Evolutionary conservation across 92 coral and sea anemone species (phyloP).

Genomic region (Pocillopora grandis): DNA sequence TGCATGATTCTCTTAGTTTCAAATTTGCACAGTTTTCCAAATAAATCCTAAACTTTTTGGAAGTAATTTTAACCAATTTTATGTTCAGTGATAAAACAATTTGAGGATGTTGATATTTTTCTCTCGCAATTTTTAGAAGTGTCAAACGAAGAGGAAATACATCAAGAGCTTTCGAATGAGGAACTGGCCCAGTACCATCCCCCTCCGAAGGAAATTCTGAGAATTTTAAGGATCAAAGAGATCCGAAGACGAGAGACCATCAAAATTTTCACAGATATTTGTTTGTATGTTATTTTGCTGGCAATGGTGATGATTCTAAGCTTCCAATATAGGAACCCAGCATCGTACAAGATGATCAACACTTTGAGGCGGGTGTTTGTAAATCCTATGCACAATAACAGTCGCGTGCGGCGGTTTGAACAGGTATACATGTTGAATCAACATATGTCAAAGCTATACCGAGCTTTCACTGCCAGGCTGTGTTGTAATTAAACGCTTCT

Average conservation of each 20-base stretch:
- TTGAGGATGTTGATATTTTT: not conserved
- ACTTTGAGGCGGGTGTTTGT: conserved; percentile 55
- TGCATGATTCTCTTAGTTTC: no score
- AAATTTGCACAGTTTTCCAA: no score
- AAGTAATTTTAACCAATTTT: no score
- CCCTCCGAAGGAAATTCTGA: conserved; percentile 42
- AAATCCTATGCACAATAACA: conserved; percentile 48
- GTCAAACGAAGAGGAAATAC: conserved; percentile 11
- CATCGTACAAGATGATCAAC: conserved; percentile 49
- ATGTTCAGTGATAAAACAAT: not conserved
- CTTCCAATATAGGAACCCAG: conserved; percentile 62
- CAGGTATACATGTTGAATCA: conserved; percentile 2
- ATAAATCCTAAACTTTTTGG: no score
- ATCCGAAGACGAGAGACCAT: conserved; percentile 36
- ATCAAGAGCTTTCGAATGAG: conserved; percentile 16
- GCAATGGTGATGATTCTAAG: conserved; percentile 55
- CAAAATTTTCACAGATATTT: conserved; percentile 52
- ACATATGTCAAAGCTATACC: no score
- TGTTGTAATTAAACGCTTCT: no score
- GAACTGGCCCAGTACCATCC: conserved; percentile 46
- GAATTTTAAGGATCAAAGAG: conserved; percentile 45
- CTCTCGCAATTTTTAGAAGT: conserved; percentile 14
- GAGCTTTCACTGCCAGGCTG: no score
- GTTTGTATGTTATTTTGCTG: conserved; percentile 53
- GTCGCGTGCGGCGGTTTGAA: conserved; percentile 13